Base-by-base conservation (phyloP, 2,113 vertebrate species). In the Sturnira hondurensis region DNA sequence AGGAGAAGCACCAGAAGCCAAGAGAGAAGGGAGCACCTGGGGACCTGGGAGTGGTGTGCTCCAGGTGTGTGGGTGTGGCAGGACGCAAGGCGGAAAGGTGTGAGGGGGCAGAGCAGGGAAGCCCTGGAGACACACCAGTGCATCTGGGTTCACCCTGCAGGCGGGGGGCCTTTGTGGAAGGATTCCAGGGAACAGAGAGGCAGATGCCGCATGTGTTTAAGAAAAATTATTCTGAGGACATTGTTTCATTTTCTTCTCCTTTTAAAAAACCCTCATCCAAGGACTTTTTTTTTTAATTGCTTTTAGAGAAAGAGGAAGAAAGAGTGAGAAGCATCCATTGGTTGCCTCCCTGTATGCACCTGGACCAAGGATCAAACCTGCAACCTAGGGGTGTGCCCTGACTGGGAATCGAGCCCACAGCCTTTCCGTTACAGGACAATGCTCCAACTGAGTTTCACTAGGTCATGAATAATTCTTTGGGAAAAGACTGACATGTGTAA, bases 391-490 rank as follows among this genome's bases (percentile, higher is more conserved):
- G 31, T 31, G 28, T 63, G 61, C 28, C 28, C 28, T 63, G 26
- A 63, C 4, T 14, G 28, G 61, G 61, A 63, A 63, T 63, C 5
- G 24, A 67, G n/a, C 63, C 33, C 11, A 33, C 33, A n/a, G 33
- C 14, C 31, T 67, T n/a, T 33, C 6, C 2, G 13, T n/a, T 67
- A 33, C 33, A 67, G 63, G 31, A n/a, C 6, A 33, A 67, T n/a
- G 33, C 63, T 67, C 63, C 63, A 67, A n/a, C 6, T 13, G 15
- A 33, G 31, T 33, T 33, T n/a, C 31, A 33, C 13, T n/a, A 17
- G 31, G n/a, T n/a, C n/a, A n/a, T n/a, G n/a, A n/a, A n/a, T n/a
- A 50, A 74, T 76, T 96, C 47, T 78, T 91, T 47, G 54, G 15
- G n/a, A 86, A 93, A 84, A 74, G 73, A 89, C 9, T 19, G 13